Conservation (phyloP, 2,113 vertebrate genomes). For the Pollimyrus isidori region DNA sequence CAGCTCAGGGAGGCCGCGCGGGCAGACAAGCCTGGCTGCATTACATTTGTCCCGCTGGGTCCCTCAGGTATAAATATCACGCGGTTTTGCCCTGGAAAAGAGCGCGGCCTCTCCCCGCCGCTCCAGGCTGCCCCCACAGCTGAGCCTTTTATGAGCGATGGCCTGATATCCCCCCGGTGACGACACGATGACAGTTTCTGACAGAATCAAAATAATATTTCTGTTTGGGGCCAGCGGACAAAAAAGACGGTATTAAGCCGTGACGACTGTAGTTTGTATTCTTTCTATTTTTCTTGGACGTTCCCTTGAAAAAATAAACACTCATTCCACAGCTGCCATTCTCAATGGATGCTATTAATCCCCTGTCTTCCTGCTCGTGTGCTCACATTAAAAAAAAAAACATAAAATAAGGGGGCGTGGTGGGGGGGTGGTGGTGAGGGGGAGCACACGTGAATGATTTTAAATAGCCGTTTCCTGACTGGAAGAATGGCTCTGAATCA, state of each 20-base stretch:
- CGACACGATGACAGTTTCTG: conserved; percentile 58
- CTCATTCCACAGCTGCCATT: not conserved
- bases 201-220: conserved; percentile 61
- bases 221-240: conserved; percentile 43
- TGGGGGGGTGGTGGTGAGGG: not conserved
- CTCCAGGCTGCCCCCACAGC: conserved; percentile 55
- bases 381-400: not conserved
- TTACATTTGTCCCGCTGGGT: conserved; percentile 62
- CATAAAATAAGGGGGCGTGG: not conserved
- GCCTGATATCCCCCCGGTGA: conserved; percentile 53
- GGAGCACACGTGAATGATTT: not conserved
- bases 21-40: conserved; percentile 62
- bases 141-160: conserved; percentile 61
- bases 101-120: conserved; percentile 54
- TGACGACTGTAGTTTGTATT: conserved; percentile 11
- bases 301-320: conserved; percentile 3
- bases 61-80: conserved; percentile 62
- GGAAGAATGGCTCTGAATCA: not conserved
- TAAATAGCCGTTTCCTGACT: conserved; percentile 6
- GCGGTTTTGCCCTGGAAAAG: conserved; percentile 69
- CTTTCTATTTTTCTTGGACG: conserved; percentile 13
- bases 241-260: conserved; percentile 7
- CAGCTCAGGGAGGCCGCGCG: conserved; percentile 63
- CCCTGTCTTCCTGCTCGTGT: not conserved
- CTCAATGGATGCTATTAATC: not conserved